Evolutionary conservation across 2,888 invertebrate genomes (phyloP).

Genomic region (Xestia c-nigrum): DNA sequence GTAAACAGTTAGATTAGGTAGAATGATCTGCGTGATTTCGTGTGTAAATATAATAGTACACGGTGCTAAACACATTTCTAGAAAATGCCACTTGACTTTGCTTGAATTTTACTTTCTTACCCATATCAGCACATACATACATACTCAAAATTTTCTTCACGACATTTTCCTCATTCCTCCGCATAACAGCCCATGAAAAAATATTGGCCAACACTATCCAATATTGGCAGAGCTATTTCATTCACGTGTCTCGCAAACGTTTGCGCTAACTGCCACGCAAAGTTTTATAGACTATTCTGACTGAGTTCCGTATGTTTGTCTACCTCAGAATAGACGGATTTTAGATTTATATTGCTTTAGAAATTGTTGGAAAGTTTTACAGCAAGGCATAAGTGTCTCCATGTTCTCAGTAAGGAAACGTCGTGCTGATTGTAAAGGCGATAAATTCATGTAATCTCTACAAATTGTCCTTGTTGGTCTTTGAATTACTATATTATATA

Average conservation of each 20-base stretch:
- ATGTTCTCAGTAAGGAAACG: neutral
- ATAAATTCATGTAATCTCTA: neutral
- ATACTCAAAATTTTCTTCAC: neutral
- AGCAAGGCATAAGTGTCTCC: neutral
- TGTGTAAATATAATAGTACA: constrained; percentile 6
- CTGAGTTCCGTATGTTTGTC: constrained; percentile 29
- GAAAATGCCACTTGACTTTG: neutral
- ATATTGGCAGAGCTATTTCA: constrained; percentile 54
- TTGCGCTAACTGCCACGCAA: constrained; percentile 41
- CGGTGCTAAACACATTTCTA: neutral
- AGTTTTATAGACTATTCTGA: constrained; percentile 49
- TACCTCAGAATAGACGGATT: constrained; percentile 20
- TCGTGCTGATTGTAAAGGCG: neutral
- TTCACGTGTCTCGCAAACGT: constrained; percentile 52
- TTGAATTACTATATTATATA: neutral
- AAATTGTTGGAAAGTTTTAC: constrained; percentile 30
- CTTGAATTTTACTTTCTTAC: neutral
- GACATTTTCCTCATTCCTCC: neutral
- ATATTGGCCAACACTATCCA: constrained; percentile 34
- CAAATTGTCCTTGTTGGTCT: neutral
- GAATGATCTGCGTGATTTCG: constrained; percentile 17
- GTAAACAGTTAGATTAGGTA: constrained; percentile 34
- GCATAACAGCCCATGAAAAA: neutral
- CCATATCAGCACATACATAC: neutral
- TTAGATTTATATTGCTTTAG: constrained; percentile 48